Percentiles rank a stretch among this genome's conserved stretches.
phyloP scores from a whole-genome alignment of 2,113 vertebrate species.

The Pseudopodoces humilis region DNA sequence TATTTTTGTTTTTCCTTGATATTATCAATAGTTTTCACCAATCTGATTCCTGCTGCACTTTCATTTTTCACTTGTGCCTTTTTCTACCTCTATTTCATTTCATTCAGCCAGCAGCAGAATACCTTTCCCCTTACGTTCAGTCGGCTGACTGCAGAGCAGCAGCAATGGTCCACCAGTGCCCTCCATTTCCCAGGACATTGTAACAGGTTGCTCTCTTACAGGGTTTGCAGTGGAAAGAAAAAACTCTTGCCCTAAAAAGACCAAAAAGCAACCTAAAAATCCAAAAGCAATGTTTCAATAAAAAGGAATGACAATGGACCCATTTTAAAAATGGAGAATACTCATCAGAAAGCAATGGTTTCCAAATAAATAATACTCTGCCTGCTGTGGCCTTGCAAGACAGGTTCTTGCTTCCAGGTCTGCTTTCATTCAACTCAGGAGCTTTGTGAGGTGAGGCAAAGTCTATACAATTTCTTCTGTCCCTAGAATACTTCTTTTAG shows the following conservation, averaged over 20 bases:
- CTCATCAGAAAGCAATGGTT: not conserved
- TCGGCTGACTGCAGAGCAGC: not conserved
- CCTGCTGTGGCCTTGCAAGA: not conserved
- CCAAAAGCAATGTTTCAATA: not conserved
- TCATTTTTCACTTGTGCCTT: not conserved
- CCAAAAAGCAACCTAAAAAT: not conserved
- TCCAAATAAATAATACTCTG: not conserved
- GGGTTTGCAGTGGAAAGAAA: not conserved
- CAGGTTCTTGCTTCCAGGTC: not conserved
- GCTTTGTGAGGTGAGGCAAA: not conserved
- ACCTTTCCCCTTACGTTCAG: not conserved
- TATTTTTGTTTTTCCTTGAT: not conserved
- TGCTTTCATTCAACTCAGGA: not conserved
- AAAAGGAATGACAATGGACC: not conserved
- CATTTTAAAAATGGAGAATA: not conserved
- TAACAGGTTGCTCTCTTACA: not conserved
- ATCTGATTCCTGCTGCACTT: not conserved
- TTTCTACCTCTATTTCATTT: not conserved
- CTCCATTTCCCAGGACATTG: accelerated
- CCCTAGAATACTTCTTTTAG: not conserved
- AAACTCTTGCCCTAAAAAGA: not conserved
- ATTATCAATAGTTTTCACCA: not conserved
- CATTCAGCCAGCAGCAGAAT: not conserved
- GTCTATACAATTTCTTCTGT: not conserved
- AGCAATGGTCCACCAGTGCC: not conserved